phyloP scores from a whole-genome alignment of 2,888 invertebrate species.

The Acronicta leporina region DNA sequence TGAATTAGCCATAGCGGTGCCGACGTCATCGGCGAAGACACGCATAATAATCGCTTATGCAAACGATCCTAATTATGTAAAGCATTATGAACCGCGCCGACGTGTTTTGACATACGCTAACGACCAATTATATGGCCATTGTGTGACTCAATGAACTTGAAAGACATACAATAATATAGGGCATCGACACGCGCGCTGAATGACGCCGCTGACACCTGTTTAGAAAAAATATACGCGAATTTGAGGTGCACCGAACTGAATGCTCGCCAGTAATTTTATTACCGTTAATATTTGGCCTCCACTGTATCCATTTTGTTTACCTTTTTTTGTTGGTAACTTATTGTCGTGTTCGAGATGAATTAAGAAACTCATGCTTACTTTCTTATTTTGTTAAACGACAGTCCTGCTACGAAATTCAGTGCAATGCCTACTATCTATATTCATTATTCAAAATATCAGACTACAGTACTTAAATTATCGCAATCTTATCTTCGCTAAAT shows the following conservation, averaged over 20 bases:
- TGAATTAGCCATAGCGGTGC: constrained; percentile 81
- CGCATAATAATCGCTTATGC: constrained; percentile 87
- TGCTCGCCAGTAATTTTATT: constrained; percentile 70
- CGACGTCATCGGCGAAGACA: constrained; percentile 83
- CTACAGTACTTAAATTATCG: constrained; percentile 25
- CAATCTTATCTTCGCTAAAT: constrained; percentile 49
- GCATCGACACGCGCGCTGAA: constrained; percentile 81
- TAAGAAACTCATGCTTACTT: constrained; percentile 23
- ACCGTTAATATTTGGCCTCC: constrained; percentile 51
- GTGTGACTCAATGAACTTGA: constrained; percentile 87
- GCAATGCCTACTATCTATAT: constrained; percentile 15
- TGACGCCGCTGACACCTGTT: constrained; percentile 78
- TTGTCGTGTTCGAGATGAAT: constrained; percentile 46
- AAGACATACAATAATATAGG: constrained; percentile 85
- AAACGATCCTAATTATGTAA: constrained; percentile 87
- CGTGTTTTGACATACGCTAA: constrained; percentile 86
- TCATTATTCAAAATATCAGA: constrained; percentile 38
- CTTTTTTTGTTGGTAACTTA: constrained; percentile 54
- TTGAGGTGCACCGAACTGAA: constrained; percentile 82
- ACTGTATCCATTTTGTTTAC: constrained; percentile 56
- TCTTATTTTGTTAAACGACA: constrained; percentile 14
- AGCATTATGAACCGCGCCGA: constrained; percentile 78
- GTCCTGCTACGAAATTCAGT: constrained; percentile 8
- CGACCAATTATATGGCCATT: constrained; percentile 85
- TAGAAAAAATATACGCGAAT: constrained; percentile 76